phyloP scores from a whole-genome alignment of 1,140 invertebrate species.

The Periplaneta americana region DNA sequence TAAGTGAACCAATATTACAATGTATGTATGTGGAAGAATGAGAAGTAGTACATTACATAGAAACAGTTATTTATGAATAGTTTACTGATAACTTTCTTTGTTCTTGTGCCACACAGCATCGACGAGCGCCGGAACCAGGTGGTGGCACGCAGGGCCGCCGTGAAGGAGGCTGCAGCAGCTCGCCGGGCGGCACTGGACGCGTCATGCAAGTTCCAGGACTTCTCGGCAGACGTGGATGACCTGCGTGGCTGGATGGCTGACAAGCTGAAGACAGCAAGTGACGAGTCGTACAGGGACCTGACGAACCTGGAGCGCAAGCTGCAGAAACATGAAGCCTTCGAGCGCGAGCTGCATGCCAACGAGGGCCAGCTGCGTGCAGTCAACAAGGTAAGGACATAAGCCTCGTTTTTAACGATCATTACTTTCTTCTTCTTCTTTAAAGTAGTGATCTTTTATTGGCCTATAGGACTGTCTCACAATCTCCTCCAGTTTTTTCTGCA shows the following conservation, averaged over 20 bases:
- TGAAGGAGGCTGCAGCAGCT: slow-evolving; percentile 68
- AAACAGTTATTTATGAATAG: no score
- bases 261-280: slow-evolving; percentile 84
- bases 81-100: no score
- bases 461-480: no score
- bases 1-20: no score
- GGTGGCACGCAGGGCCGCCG: slow-evolving; percentile 59
- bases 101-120: no score
- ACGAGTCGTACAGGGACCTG: slow-evolving; percentile 89
- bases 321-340: slow-evolving; percentile 97
- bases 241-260: slow-evolving; percentile 85
- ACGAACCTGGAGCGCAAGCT: slow-evolving; percentile 89
- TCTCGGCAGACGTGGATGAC: slow-evolving; percentile 85
- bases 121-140: slow-evolving; percentile 70
- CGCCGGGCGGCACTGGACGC: slow-evolving; percentile 67
- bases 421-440: no score
- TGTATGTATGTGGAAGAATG: no score
- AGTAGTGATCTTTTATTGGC: no score
- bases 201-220: slow-evolving; percentile 77
- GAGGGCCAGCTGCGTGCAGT: slow-evolving; percentile 81
- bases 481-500: no score
- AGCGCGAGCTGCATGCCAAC: slow-evolving; percentile 88
- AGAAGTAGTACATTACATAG: no score
- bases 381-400: slow-evolving; percentile 55
- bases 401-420: no score